phyloP scores from a whole-genome alignment of 2,888 invertebrate species.

The Euplagia quadripunctaria region DNA sequence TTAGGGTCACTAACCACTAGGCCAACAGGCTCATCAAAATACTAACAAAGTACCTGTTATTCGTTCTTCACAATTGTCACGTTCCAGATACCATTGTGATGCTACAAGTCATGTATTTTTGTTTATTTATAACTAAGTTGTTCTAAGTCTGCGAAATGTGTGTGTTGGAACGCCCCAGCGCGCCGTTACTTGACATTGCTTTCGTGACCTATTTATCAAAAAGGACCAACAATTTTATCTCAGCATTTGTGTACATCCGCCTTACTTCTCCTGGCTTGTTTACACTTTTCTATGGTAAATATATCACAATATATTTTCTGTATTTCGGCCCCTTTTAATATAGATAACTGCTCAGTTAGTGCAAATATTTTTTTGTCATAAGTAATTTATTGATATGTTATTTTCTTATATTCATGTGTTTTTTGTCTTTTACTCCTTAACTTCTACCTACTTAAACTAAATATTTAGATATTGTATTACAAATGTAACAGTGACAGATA shows the following conservation, averaged over 20 bases:
- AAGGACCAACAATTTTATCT: constrained; percentile 67
- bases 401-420: constrained; percentile 12
- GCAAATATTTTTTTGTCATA: constrained; percentile 39
- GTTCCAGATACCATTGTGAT: constrained; percentile 11
- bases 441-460: not conserved
- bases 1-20: too few species aligned
- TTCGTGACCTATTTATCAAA: constrained; percentile 73
- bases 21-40: too few species aligned
- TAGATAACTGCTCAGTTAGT: constrained; percentile 51
- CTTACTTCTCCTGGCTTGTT: constrained; percentile 56
- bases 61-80: not conserved
- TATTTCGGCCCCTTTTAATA: constrained; percentile 50
- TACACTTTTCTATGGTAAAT: constrained; percentile 63
- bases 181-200: constrained; percentile 58
- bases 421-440: too few species aligned
- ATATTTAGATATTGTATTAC: too few species aligned
- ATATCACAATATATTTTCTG: constrained; percentile 58
- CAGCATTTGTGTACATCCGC: constrained; percentile 60
- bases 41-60: not conserved
- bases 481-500: too few species aligned
- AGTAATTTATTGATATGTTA: constrained; percentile 37
- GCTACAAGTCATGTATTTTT: constrained; percentile 22
- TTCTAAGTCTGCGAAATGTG: constrained; percentile 49
- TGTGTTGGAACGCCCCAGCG: constrained; percentile 43
- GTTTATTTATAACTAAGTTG: constrained; percentile 43